phyloP scores from a whole-genome alignment of 2,113 vertebrate species.

The human region DNA sequence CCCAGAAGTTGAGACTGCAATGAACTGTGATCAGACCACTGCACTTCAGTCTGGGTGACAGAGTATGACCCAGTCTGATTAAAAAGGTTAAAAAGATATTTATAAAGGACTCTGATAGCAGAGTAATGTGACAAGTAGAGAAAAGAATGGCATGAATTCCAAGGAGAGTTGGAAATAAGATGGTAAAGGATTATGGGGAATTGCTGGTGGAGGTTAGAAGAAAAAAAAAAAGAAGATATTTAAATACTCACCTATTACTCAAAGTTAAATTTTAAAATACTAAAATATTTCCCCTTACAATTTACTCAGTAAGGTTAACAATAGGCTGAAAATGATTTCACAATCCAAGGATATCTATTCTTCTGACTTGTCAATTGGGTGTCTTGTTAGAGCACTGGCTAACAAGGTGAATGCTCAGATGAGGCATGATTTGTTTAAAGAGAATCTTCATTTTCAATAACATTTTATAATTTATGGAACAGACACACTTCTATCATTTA shows the following conservation, averaged over 20 bases:
- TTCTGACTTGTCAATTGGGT: neutral
- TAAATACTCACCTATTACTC: neutral
- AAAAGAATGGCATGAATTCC: neutral
- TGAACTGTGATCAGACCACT: too few species aligned
- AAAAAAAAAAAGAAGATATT: neutral
- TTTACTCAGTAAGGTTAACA: neutral
- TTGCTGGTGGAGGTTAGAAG: neutral
- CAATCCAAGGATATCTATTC: neutral
- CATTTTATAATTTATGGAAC: neutral
- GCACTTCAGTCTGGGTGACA: too few species aligned
- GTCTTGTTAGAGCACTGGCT: neutral
- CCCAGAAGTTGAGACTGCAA: too few species aligned
- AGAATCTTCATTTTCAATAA: conserved; percentile 15
- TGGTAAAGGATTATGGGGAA: neutral
- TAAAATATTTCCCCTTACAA: neutral
- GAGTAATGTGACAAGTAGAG: neutral
- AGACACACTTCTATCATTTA: neutral
- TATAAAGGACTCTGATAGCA: neutral
- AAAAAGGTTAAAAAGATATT: neutral
- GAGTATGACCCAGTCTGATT: too few species aligned
- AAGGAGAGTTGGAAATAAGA: neutral
- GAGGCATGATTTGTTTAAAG: neutral
- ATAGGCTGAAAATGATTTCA: neutral
- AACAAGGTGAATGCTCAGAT: neutral
- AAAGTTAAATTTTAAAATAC: conserved; percentile 1